Evolutionary conservation across 2,797 vertebrate genomes (phyloP), one percentile per base, ranked within the genome.

Genomic region (Coilia nasus): DNA sequence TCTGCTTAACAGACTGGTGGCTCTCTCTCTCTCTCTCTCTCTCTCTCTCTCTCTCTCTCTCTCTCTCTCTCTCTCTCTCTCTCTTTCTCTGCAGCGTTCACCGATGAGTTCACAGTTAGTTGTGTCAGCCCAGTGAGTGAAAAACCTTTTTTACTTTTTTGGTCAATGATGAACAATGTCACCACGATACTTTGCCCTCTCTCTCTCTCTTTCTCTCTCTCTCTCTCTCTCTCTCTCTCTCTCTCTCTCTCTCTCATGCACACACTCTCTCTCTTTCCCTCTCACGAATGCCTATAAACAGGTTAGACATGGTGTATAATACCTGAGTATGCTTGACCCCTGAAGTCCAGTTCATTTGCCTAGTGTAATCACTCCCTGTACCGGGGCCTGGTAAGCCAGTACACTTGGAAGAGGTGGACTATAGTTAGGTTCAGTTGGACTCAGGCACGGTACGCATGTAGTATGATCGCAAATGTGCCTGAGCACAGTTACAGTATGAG

Each of bases 81-180:
- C 46, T 47, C 46, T 47, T 10, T 86, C 83, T 82, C 57, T 41
- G 84, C 60, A 6, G 85, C 86, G 87, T 86, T 87, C 88, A 87
- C 31, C 62, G 23, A 7, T 11, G 83, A 83, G 82, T 84, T 64
- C 50, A 85, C 60, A 84, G 56, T 67, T 67, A 81, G 75, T 71
- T 19, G 35, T 44, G 19, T 85, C 81, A 47, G 15, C 44, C 67
- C 14, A 31, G 31, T 71, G 67, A 41, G 11, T 35, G 67, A 75
- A 19, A 31, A 75, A 28, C 14, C 14, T 17, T 67, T 71, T 35
- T 71, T 54, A 54, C 50, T 35, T 71, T 31, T 31, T 67, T 25
- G 62, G 17, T 41, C 28, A 75, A 6, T 35, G 67, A 75, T 15
- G 67, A 75, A 75, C 12, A 75, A 35, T 35, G 67, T 75, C 67